Percentiles rank a stretch among this genome's conserved stretches.
Conservation (phyloP, 1,140 invertebrate species). For the Chionoecetes opilio region DNA sequence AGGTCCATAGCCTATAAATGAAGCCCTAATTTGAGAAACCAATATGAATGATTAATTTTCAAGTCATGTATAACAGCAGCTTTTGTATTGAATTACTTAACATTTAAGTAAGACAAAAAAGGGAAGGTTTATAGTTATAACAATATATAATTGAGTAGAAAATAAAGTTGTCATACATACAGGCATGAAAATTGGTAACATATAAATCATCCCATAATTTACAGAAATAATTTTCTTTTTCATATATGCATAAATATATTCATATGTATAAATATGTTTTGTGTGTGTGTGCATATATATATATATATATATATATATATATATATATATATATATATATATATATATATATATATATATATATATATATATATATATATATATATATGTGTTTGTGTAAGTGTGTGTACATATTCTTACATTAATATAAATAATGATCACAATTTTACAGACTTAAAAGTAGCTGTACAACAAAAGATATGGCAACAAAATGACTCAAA, state of each 20-base stretch:
- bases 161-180: neutral
- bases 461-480: conserved; percentile 72
- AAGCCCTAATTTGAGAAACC: neutral
- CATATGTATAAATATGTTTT: conserved; percentile 58
- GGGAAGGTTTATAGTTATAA: conserved; percentile 38
- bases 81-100: conserved; percentile 23
- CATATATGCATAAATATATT: neutral
- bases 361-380: conserved; percentile 41
- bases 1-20: neutral
- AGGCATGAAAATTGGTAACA: conserved; percentile 44
- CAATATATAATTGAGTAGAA: conserved; percentile 46
- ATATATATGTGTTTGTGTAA: conserved; percentile 58
- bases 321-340: conserved; percentile 46
- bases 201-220: conserved; percentile 57
- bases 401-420: conserved; percentile 49
- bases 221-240: conserved; percentile 14
- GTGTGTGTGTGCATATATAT: conserved; percentile 41
- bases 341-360: conserved; percentile 63
- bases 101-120: neutral
- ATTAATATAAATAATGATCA: conserved; percentile 73
- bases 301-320: conserved; percentile 62
- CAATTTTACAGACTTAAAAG: conserved; percentile 56
- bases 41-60: neutral
- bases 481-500: conserved; percentile 73
- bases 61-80: no score